A percentile compares a stretch with the other conserved stretches of the same genome.
phyloP scores from a whole-genome alignment of 2,888 invertebrate genomes.

The Blastobasis lacticolella region DNA sequence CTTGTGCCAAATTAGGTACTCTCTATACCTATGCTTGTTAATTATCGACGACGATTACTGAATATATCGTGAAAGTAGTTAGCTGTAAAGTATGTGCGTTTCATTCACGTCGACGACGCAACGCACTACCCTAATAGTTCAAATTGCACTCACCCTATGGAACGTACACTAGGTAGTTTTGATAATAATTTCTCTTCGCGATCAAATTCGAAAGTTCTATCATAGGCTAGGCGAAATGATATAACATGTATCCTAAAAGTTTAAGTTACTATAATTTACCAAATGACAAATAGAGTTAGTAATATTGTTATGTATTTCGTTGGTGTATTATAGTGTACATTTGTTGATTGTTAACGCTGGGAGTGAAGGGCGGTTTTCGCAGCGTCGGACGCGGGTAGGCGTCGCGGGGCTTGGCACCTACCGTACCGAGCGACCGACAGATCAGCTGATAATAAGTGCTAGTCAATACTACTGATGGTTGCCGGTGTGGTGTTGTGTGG shows the following conservation, averaged over 20 bases:
- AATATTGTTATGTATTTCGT: slow-evolving; percentile 23
- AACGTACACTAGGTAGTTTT: slow-evolving; percentile 69
- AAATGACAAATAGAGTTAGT: slow-evolving; percentile 29
- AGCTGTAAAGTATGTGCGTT: slow-evolving; percentile 63
- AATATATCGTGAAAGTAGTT: slow-evolving; percentile 62
- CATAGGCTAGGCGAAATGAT: slow-evolving; percentile 71
- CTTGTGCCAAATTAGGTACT: slow-evolving; percentile 66
- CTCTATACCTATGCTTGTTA: slow-evolving; percentile 40
- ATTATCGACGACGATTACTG: slow-evolving; percentile 45
- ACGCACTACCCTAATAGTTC: slow-evolving; percentile 63
- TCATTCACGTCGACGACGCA: slow-evolving; percentile 58
- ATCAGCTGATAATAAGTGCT: too few species aligned
- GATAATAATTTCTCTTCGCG: slow-evolving; percentile 72
- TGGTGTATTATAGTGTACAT: slow-evolving; percentile 19
- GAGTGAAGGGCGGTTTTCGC: neutral
- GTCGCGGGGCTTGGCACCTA: too few species aligned
- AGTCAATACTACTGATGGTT: too few species aligned
- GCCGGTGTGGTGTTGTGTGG: too few species aligned
- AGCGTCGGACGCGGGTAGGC: too few species aligned
- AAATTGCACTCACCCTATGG: slow-evolving; percentile 62
- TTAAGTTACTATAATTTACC: slow-evolving; percentile 43
- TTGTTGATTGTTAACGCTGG: slow-evolving; percentile 20
- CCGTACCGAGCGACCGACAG: too few species aligned
- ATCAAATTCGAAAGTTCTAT: slow-evolving; percentile 71
- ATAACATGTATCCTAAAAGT: slow-evolving; percentile 51